phyloP scores from a whole-genome alignment of 2,113 vertebrate species.

The Toxotes chatareus region DNA sequence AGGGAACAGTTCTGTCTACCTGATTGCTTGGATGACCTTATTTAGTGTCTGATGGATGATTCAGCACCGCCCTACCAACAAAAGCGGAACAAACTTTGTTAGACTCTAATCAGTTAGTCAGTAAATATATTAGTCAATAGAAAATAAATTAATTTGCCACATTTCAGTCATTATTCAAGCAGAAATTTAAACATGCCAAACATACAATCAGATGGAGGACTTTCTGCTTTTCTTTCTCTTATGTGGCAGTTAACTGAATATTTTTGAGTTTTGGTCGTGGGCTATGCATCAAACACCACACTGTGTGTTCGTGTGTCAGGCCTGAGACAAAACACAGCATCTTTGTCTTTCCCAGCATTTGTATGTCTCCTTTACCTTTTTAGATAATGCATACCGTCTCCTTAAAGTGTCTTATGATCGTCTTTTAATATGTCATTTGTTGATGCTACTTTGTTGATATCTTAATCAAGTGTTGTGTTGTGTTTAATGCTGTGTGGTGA shows the following conservation, averaged over 20 bases:
- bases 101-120: neutral
- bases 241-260: no score
- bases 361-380: neutral
- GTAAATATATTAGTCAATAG: neutral
- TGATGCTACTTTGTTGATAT: constrained; percentile 6
- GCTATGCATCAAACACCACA: no score
- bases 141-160: neutral
- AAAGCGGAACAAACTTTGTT: neutral
- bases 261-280: no score
- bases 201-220: no score
- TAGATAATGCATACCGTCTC: no score
- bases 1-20: neutral
- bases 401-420: no score
- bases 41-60: neutral
- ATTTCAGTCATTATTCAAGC: no score
- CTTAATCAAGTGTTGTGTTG: neutral
- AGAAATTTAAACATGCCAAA: no score
- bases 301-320: neutral
- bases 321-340: no score
- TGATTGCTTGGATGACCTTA: neutral
- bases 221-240: neutral
- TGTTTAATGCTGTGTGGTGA: neutral
- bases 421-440: neutral
- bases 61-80: neutral
- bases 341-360: no score